Conservation (phyloP, 2,888 invertebrate genomes). For the Uropetala carovei region DNA sequence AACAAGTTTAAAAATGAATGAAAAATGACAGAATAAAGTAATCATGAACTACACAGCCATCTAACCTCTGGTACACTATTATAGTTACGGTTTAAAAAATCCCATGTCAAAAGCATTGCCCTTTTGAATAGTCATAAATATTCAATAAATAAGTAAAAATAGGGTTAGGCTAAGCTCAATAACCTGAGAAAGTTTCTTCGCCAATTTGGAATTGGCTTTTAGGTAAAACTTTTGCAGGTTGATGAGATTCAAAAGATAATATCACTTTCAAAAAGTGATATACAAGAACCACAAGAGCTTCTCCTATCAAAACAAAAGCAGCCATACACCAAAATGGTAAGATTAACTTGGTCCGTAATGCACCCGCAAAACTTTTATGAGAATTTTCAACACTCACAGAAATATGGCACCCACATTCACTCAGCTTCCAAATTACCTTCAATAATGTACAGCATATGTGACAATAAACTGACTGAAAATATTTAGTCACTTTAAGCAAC, state of each 20-base stretch:
- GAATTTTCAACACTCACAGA: not conserved
- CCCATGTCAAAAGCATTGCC: slow-evolving; percentile 58
- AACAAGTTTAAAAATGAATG: slow-evolving; percentile 23
- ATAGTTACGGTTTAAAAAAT: slow-evolving; percentile 47
- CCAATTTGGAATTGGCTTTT: slow-evolving; percentile 54
- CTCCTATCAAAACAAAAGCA: slow-evolving; percentile 21
- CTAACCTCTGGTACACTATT: slow-evolving; percentile 37
- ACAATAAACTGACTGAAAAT: too few species aligned
- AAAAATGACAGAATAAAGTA: slow-evolving; percentile 37
- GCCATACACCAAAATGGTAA: slow-evolving; percentile 27
- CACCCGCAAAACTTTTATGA: slow-evolving; percentile 26
- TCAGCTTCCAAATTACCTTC: slow-evolving; percentile 49
- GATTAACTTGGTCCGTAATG: slow-evolving; percentile 49
- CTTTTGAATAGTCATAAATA: slow-evolving; percentile 57
- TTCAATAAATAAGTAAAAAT: slow-evolving; percentile 62
- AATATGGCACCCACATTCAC: slow-evolving; percentile 24
- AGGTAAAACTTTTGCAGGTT: slow-evolving; percentile 31
- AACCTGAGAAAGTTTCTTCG: slow-evolving; percentile 42
- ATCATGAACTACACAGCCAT: slow-evolving; percentile 59
- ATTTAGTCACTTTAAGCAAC: not conserved
- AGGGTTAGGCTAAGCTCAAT: slow-evolving; percentile 50
- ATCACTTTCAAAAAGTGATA: slow-evolving; percentile 55
- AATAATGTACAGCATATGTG: not conserved
- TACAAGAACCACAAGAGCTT: slow-evolving; percentile 2
- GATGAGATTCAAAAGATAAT: slow-evolving; percentile 9